phyloP scores from a whole-genome alignment of 2,797 vertebrate genomes.

The Adelosebastes latens region DNA sequence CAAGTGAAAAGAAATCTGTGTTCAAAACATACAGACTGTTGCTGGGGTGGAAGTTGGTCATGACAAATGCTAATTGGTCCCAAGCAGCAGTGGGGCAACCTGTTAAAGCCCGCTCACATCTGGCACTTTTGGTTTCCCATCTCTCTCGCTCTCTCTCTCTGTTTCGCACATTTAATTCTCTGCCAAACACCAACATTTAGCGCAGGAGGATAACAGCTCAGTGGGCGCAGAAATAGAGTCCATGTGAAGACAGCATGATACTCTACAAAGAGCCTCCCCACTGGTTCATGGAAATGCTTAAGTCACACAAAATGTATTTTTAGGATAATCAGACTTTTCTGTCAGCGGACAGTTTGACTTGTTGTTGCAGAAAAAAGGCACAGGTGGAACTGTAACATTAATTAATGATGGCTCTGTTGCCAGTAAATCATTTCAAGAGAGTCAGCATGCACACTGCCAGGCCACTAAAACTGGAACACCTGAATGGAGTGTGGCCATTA shows the following conservation, averaged over 20 bases:
- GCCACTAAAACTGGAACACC: not conserved
- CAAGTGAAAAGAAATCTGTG: constrained; percentile 61
- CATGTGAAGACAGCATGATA: constrained; percentile 1
- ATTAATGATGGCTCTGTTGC: not conserved
- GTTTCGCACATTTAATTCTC: constrained; percentile 48
- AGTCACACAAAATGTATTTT: not conserved
- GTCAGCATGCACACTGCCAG: not conserved
- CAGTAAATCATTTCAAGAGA: constrained; percentile 5
- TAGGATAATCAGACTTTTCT: not conserved
- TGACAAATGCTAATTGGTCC: constrained; percentile 77
- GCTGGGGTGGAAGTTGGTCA: constrained; percentile 48
- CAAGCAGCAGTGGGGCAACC: constrained; percentile 67
- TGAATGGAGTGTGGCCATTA: not conserved
- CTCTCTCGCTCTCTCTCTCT: constrained; percentile 17
- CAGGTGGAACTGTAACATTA: not conserved
- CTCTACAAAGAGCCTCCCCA: not conserved
- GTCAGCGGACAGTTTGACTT: not conserved
- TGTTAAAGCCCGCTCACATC: constrained; percentile 69
- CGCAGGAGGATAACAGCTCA: constrained; percentile 36
- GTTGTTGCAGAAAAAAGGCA: not conserved
- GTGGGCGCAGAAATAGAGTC: constrained; percentile 7
- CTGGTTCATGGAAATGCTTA: not conserved
- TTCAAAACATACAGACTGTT: constrained; percentile 61
- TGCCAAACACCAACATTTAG: constrained; percentile 58
- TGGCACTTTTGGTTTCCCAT: constrained; percentile 49